Percentiles rank a stretch among this genome's conserved stretches.
Evolutionary conservation across 2,888 invertebrate species (phyloP).

Genomic region (Lysandra bellargus): DNA sequence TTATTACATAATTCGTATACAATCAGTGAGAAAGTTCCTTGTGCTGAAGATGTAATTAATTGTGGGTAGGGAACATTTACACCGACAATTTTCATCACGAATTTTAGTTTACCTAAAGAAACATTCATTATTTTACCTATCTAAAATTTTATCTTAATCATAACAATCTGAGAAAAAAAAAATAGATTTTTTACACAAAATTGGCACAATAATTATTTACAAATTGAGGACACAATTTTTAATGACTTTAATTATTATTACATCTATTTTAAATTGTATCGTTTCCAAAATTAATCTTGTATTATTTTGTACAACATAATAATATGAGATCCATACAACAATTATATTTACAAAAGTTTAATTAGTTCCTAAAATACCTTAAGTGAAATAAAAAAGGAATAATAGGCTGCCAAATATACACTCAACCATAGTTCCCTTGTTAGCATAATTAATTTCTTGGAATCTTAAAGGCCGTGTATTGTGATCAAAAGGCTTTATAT

Average conservation of each 20-base stretch:
- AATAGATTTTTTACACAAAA: neutral
- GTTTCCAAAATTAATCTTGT: neutral
- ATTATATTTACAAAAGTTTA: neutral
- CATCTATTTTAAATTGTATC: neutral
- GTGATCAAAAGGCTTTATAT: constrained; percentile 70
- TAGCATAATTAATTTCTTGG: constrained; percentile 57
- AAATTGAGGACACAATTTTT: neutral
- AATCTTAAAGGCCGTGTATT: constrained; percentile 74
- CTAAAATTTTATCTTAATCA: neutral
- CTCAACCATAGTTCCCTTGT: neutral
- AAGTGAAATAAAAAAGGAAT: neutral
- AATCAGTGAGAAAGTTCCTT: neutral
- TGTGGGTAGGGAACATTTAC: neutral
- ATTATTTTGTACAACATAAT: neutral
- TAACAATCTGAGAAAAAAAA: neutral
- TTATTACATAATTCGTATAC: neutral
- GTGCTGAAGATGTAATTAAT: neutral
- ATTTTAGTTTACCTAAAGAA: neutral
- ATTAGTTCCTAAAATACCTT: neutral
- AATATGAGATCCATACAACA: neutral
- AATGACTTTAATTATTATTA: neutral
- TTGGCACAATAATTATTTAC: neutral
- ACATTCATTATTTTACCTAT: neutral
- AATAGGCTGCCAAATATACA: neutral
- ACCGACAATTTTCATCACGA: neutral